Evolutionary conservation across 1,140 invertebrate genomes (phyloP).

Genomic region (Nasonia vitripennis): DNA sequence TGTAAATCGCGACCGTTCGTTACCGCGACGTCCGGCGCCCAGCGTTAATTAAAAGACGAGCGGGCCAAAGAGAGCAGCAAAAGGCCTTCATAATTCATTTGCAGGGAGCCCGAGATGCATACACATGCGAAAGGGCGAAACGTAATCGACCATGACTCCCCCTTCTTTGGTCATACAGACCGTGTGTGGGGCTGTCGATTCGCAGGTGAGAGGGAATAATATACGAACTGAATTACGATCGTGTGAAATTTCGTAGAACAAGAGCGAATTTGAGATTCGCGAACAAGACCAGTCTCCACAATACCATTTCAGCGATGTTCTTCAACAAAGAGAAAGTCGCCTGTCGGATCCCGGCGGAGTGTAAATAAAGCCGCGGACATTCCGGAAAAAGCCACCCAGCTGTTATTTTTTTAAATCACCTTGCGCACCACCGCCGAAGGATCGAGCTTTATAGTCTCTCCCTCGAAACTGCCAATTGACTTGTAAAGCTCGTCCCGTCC

Average conservation of each 20-base stretch:
- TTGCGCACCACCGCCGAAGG: background rate
- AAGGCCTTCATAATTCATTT: constrained; percentile 41
- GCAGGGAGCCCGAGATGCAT: background rate
- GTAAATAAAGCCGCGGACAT: background rate
- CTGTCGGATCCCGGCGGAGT: too few species aligned
- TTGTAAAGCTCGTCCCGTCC: constrained; percentile 46
- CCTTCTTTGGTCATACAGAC: background rate
- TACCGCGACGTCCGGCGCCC: background rate
- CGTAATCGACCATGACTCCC: constrained; percentile 21
- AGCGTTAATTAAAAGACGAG: constrained; percentile 42
- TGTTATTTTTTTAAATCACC: background rate
- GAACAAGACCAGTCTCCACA: too few species aligned
- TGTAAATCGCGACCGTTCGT: constrained; percentile 39
- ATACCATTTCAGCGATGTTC: too few species aligned
- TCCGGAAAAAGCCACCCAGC: background rate
- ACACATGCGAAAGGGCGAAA: background rate
- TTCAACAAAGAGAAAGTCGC: too few species aligned
- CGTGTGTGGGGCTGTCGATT: too few species aligned
- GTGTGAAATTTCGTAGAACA: background rate
- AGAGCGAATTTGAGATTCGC: too few species aligned
- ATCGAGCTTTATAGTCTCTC: background rate
- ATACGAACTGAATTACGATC: background rate
- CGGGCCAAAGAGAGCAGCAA: background rate
- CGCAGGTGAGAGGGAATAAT: too few species aligned
- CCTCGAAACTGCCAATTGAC: constrained; percentile 38